These are phyloP conservation scores for Fulica atra DNA, from an alignment of 2,113 vertebrate species.

Conservation along the genomic window DNA sequence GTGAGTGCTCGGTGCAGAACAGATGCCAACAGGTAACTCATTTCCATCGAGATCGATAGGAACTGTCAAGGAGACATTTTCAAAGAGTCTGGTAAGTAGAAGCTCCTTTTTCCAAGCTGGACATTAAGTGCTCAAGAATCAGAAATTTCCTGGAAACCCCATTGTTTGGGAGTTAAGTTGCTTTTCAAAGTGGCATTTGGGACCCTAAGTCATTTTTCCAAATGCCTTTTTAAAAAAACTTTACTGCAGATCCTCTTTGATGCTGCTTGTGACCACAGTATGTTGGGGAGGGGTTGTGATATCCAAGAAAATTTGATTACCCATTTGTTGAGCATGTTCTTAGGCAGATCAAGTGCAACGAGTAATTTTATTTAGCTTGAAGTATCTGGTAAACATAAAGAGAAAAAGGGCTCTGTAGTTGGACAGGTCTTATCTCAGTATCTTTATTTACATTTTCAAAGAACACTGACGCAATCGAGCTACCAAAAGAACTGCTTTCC, in stretches of 20 bases:
- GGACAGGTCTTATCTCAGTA: conserved; percentile 59
- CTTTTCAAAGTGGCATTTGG: not conserved
- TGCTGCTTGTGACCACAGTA: not conserved
- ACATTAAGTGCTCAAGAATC: not conserved
- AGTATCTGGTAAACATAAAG: conserved; percentile 56
- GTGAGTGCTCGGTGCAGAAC: not conserved
- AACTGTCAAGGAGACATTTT: not conserved
- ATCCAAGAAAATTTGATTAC: not conserved
- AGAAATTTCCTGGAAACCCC: not conserved
- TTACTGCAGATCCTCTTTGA: not conserved
- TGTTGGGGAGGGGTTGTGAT: not conserved
- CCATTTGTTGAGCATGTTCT: not conserved
- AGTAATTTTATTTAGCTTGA: conserved; percentile 64
- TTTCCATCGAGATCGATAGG: not conserved
- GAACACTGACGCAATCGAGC: conserved; percentile 55
- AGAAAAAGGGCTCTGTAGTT: conserved; percentile 27
- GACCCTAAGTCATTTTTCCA: not conserved
- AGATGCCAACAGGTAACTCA: not conserved
- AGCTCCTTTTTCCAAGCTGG: not conserved
- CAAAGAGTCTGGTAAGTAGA: not conserved
- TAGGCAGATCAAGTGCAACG: not conserved
- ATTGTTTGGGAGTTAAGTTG: not conserved
- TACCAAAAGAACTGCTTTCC: conserved; percentile 59
- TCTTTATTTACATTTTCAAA: conserved; percentile 70
- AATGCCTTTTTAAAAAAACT: not conserved